Percentiles rank a stretch among this genome's conserved stretches.
These are phyloP conservation scores for Ligdia adustata DNA, from an alignment of 2,888 invertebrate genomes.

Conservation along the genomic window DNA sequence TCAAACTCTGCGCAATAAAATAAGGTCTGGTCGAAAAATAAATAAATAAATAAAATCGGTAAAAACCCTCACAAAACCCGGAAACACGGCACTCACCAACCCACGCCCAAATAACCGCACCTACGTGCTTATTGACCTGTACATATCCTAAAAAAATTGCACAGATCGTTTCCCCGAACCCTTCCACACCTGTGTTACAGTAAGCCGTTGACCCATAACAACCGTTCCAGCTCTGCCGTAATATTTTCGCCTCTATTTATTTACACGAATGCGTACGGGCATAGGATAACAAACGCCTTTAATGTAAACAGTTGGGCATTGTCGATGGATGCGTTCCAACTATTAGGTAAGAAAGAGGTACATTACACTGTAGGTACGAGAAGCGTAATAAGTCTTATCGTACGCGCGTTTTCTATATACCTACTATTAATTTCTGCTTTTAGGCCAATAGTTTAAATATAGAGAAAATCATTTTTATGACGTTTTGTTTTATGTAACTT, in stretches of 20 bases:
- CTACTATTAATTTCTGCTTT: too few relatives aligned
- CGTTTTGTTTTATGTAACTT: too few relatives aligned
- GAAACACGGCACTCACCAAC: background rate
- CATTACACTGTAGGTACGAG: too few relatives aligned
- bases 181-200: slow-evolving; percentile 13
- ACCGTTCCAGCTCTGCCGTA: background rate
- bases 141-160: slow-evolving; percentile 5
- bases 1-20: too few relatives aligned
- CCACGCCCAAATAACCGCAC: too few relatives aligned
- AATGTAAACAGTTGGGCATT: slow-evolving; percentile 53
- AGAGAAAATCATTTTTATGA: too few relatives aligned
- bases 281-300: slow-evolving; percentile 50
- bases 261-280: slow-evolving; percentile 31
- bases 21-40: too few relatives aligned
- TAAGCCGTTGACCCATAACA: slow-evolving; percentile 32
- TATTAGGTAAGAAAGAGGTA: slow-evolving; percentile 24
- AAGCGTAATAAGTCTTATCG: too few relatives aligned
- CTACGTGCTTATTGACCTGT: slow-evolving; percentile 4
- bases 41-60: too few relatives aligned
- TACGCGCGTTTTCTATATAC: too few relatives aligned
- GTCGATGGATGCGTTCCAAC: slow-evolving; percentile 55
- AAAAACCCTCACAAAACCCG: background rate
- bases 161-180: slow-evolving; percentile 10
- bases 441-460: too few relatives aligned
- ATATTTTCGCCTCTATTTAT: slow-evolving; percentile 31